Base-by-base conservation (phyloP, 2,888 invertebrate species). In the Ischnus inquisitorius region DNA sequence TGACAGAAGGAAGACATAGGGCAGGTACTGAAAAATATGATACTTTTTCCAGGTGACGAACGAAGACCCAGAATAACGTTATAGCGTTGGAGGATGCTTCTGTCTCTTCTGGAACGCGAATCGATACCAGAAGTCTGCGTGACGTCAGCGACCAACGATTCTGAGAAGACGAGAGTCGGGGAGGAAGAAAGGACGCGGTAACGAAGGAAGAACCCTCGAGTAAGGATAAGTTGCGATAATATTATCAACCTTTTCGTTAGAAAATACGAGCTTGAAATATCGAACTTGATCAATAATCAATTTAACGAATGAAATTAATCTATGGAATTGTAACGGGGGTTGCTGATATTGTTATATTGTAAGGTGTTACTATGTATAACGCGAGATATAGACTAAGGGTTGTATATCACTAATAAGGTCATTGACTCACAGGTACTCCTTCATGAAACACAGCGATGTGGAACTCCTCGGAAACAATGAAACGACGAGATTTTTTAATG, bases 381-480 rank as follows among this genome's bases (percentile, higher is more conserved):
- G 3, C 8, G 16, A 39, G n/a, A 51, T 71, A 57, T 43, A 48
- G 51, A 16, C 41, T 12, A 46, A 16, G 64, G 34, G 69, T 57
- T 28, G 41, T 78, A 57, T 25, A 71, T 71, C 10, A 28, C 43
- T 83, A 68, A 80, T 41, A 57, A 84, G 25, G 81, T 84, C 84
- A 81, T 81, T 84, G 84, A 84, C 84, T 84, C 75, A 84, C 84
- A 71, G 65, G 48, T 71, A 71, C 75, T 81, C 78, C 81, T 83
- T 83, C 77, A 77, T 80, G 77, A 77, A 76, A 39, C 22, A 12
- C 67, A 68, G 68, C 46, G 51, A 54, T 67, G 28, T 39, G 71
- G 16, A 68, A 28, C 60, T 54, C 34, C 65, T 54, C 54, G 16
- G n/a, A 54, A 43, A 43, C 41, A 57, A n/a, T 22, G 69, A 71